Conservation (phyloP, 2,113 vertebrate species). For the Heptranchias perlo region DNA sequence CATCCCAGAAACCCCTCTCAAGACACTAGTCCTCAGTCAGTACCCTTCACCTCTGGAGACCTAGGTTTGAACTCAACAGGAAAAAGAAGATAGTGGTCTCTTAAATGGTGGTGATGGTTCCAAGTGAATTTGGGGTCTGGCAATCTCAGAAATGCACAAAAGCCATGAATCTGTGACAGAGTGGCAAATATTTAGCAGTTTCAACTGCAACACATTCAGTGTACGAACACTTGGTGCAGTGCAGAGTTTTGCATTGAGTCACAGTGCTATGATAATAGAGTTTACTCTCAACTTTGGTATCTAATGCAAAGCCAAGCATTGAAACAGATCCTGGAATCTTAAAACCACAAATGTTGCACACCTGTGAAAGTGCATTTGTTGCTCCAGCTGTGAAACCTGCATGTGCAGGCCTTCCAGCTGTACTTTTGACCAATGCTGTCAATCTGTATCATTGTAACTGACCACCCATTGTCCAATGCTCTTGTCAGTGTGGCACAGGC, state of each 20-base stretch:
- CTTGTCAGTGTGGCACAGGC: neutral
- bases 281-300: neutral
- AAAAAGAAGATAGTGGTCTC: neutral
- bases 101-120: neutral
- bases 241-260: neutral
- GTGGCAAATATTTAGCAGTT: slow-evolving; percentile 16
- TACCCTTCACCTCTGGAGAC: neutral
- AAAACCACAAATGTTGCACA: neutral
- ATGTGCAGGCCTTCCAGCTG: neutral
- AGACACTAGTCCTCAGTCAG: neutral
- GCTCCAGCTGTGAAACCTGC: neutral
- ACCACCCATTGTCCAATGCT: neutral
- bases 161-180: neutral
- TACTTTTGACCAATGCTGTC: slow-evolving; percentile 1
- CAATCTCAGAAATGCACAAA: neutral
- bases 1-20: neutral
- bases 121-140: neutral
- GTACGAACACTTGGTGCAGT: neutral
- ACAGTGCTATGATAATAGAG: neutral
- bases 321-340: neutral
- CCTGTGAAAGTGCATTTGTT: slow-evolving; percentile 1
- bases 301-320: neutral
- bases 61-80: neutral
- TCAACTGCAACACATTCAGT: neutral
- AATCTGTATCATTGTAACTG: neutral